These are phyloP conservation scores for Mormyrops attenuatus DNA, from an alignment of 2,797 vertebrate genomes.

Conservation along the genomic window DNA sequence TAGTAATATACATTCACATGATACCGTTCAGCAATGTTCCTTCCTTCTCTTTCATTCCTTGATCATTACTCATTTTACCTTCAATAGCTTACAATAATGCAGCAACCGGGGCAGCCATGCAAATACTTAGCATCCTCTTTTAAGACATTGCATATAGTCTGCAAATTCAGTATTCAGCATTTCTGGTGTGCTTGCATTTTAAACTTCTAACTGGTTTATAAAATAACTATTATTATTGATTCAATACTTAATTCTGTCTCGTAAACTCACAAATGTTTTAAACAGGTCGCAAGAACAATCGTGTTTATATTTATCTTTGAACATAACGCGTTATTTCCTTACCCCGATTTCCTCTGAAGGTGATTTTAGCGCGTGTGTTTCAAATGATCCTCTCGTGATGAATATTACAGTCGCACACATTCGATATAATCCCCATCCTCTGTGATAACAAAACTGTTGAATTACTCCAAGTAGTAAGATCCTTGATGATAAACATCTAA, in stretches of 20 bases:
- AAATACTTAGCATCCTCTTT: slow-evolving; percentile 36
- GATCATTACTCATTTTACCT: slow-evolving; percentile 29
- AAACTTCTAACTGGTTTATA: neutral
- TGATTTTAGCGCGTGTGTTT: slow-evolving; percentile 17
- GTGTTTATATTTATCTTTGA: neutral
- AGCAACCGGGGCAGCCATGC: slow-evolving; percentile 40
- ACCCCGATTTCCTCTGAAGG: slow-evolving; percentile 18
- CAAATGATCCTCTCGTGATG: slow-evolving; percentile 1
- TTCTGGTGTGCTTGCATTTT: slow-evolving; percentile 19
- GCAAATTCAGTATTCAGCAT: slow-evolving; percentile 37
- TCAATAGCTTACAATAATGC: slow-evolving; percentile 41
- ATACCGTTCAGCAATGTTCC: neutral
- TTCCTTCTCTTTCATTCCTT: neutral
- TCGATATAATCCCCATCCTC: slow-evolving; percentile 46
- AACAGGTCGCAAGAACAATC: neutral
- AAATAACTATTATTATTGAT: neutral
- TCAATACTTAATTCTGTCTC: neutral
- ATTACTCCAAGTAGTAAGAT: slow-evolving; percentile 43
- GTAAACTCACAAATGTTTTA: neutral
- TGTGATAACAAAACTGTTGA: neutral
- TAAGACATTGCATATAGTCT: slow-evolving; percentile 45
- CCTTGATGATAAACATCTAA: slow-evolving; percentile 37
- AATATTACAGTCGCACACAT: slow-evolving; percentile 28
- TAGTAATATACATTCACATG: neutral
- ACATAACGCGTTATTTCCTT: slow-evolving; percentile 15